Evolutionary conservation across 2,113 vertebrate species (phyloP), one percentile per base, ranked within the genome.

Genomic region (Sprattus sprattus): DNA sequence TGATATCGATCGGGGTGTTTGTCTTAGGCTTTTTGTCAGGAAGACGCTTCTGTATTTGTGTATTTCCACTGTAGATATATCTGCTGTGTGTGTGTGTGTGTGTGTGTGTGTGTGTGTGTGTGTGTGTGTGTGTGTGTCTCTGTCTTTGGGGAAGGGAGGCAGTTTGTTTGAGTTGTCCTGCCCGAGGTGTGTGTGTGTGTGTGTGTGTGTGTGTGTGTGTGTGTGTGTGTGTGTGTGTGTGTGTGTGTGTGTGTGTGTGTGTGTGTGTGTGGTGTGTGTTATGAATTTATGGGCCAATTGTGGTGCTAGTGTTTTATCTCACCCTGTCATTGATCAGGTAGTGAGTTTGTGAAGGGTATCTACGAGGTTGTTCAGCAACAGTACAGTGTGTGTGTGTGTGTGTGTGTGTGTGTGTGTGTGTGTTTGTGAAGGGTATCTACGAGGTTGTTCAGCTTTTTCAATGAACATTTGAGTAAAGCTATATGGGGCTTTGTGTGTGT

Each of bases 51-150:
- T n/a, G 57, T 64, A 64, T 64, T 22, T 22, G 57, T 64, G 57
- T 64, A 64, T 64, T 64, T 64, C 57, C 57, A 64, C 22, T 25
- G 3, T 64, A 64, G 57, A 64, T 64, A n/a, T 64, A n/a, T 87
- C 25, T 78, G 7, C 4, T 57, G 82, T 9, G 16, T n/a, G 47
- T 25, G 20, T 25, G 20, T 6, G 20, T 64, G 57, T 25, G 57
- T 22, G 1, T n/a, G 11, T 13, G 0, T 60, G 57, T 60, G 20
- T n/a, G 16, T 57, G 54, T 57, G 16, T 18, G 54, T 57, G 54
- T 22, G 16, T 18, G 54, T 22, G 49, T 50, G 9, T 60, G 3
- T 64, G 22, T 64, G 57, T 64, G 20, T 64, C 3, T 22, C 13
- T 18, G 39, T 52, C 10, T 52, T 15, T 52, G 50, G 10, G 10